Evolutionary conservation across 2,797 vertebrate species (phyloP).

Genomic region (Hippoglossus hippoglossus): DNA sequence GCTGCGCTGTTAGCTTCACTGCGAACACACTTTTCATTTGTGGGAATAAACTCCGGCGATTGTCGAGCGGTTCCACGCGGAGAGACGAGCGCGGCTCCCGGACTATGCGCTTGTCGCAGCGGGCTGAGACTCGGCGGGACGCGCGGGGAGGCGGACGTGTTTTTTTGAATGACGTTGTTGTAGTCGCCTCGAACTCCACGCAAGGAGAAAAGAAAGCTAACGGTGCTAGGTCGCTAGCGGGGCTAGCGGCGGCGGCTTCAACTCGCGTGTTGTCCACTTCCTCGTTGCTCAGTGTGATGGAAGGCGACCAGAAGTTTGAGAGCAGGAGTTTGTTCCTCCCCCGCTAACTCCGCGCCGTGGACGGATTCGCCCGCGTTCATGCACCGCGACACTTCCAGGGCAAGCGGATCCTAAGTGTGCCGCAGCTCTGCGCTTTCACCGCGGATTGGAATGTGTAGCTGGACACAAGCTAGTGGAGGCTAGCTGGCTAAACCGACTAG

Average conservation of each 20-base stretch:
- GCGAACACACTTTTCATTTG: constrained; percentile 70
- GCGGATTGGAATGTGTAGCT: constrained; percentile 68
- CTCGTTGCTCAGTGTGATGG: constrained; percentile 82
- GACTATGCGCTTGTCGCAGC: background rate
- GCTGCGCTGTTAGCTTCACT: constrained; percentile 61
- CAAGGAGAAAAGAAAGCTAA: constrained; percentile 73
- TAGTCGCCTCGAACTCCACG: constrained; percentile 68
- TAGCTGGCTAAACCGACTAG: constrained; percentile 71
- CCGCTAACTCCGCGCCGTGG: constrained; percentile 29
- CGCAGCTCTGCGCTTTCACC: constrained; percentile 43
- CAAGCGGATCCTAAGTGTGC: constrained; percentile 23
- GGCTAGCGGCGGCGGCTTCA: constrained; percentile 48
- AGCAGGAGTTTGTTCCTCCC: constrained; percentile 31
- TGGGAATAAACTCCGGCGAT: constrained; percentile 31
- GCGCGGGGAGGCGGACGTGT: constrained; percentile 5
- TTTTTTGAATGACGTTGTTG: constrained; percentile 50
- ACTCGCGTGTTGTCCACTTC: constrained; percentile 81
- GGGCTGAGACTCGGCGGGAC: background rate
- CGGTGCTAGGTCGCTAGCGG: constrained; percentile 48
- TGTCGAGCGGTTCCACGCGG: background rate
- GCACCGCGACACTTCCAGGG: constrained; percentile 20
- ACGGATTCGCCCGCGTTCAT: constrained; percentile 30
- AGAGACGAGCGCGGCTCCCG: background rate
- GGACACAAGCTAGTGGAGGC: constrained; percentile 55
- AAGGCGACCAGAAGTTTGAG: constrained; percentile 77